Percentiles rank a stretch among this genome's conserved stretches.
Conservation (phyloP, 2,888 invertebrate species). For the Atrina japonica region DNA sequence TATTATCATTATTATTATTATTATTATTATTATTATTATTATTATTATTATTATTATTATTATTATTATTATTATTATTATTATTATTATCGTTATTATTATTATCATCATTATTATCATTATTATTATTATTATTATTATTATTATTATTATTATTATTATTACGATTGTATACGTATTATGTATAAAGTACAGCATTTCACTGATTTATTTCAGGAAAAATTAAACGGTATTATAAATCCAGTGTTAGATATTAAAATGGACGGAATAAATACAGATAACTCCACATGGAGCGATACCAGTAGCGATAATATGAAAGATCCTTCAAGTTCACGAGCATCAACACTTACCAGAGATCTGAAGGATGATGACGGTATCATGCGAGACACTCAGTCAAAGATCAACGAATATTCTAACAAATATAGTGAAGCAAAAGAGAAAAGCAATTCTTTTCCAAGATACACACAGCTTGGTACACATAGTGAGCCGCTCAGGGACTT, state of each 20-base stretch:
- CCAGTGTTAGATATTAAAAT: slow-evolving; percentile 51
- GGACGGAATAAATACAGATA: slow-evolving; percentile 48
- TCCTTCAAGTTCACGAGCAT: slow-evolving; percentile 40
- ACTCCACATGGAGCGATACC: slow-evolving; percentile 56
- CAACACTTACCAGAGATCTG: slow-evolving; percentile 42
- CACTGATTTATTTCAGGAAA: slow-evolving; percentile 7
- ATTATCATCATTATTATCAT: too few relatives aligned
- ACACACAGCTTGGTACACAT: slow-evolving; percentile 12
- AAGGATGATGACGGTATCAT: slow-evolving; percentile 33
- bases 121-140: too few relatives aligned
- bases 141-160: too few relatives aligned
- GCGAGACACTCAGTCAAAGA: slow-evolving; percentile 25
- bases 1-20: too few relatives aligned
- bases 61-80: too few relatives aligned
- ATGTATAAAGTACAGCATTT: too few relatives aligned
- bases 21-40: too few relatives aligned
- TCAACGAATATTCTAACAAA: slow-evolving; percentile 1
- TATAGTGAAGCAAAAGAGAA: slow-evolving; percentile 25
- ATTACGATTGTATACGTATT: too few relatives aligned
- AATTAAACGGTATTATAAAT: slow-evolving; percentile 54
- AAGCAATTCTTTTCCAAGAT: slow-evolving; percentile 25
- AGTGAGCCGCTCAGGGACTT: slow-evolving; percentile 20
- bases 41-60: too few relatives aligned
- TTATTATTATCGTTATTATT: too few relatives aligned
- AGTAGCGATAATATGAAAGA: slow-evolving; percentile 61